Percentiles rank a stretch among this genome's conserved stretches.
phyloP scores from a whole-genome alignment of 2,113 vertebrate species.

The Oncorhynchus mykiss region DNA sequence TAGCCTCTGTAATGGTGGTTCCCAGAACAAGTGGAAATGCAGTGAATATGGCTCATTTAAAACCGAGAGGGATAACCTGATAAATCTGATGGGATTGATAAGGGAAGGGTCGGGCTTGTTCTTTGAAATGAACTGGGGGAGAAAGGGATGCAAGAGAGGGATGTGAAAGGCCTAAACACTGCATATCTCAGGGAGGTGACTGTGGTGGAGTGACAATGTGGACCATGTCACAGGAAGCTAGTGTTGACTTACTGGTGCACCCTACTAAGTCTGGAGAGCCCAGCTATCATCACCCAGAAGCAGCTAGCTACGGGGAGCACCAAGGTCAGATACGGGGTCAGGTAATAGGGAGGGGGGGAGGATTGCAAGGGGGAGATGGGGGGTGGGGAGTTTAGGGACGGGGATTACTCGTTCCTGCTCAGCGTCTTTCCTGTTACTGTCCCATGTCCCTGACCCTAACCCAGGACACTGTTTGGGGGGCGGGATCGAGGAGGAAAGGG shows the following conservation, averaged over 20 bases:
- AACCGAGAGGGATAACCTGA: slow-evolving; percentile 49
- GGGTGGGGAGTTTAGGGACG: slow-evolving; percentile 71
- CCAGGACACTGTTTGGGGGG: slow-evolving; percentile 68
- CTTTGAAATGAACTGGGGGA: slow-evolving; percentile 22
- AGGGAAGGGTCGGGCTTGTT: slow-evolving; percentile 22
- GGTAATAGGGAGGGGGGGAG: background rate
- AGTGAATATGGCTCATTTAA: slow-evolving; percentile 66
- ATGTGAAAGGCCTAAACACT: background rate
- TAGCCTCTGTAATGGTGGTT: slow-evolving; percentile 59
- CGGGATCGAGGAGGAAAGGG: slow-evolving; percentile 41
- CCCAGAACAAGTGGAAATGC: slow-evolving; percentile 66
- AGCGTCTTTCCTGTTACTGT: slow-evolving; percentile 63
- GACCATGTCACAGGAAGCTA: slow-evolving; percentile 72
- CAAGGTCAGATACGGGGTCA: slow-evolving; percentile 39
- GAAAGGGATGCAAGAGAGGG: slow-evolving; percentile 5
- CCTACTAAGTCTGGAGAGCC: background rate
- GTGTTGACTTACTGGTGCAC: slow-evolving; percentile 69
- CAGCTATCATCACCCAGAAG: background rate
- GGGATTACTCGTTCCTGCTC: slow-evolving; percentile 47
- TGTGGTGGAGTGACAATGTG: background rate
- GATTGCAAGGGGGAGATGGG: slow-evolving; percentile 46
- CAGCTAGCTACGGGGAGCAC: slow-evolving; percentile 23
- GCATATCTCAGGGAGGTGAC: background rate
- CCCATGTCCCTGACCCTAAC: slow-evolving; percentile 73
- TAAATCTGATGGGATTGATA: slow-evolving; percentile 55